Evolutionary conservation across 2,797 vertebrate species (phyloP).

Genomic region (Acrossocheilus fasciatus): DNA sequence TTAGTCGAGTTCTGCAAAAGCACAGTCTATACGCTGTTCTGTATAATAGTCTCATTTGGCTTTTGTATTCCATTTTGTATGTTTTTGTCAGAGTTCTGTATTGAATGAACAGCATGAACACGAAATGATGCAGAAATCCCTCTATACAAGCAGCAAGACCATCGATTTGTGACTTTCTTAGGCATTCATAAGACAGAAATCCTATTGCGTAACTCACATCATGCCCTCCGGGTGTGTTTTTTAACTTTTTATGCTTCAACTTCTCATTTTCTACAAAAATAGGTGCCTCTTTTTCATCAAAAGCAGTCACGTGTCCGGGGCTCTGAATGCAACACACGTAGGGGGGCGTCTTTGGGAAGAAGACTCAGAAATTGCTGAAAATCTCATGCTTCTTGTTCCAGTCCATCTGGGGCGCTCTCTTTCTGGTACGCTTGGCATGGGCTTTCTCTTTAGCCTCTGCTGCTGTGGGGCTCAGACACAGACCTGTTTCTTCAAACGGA

Average conservation of each 20-base stretch:
- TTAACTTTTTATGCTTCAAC: slow-evolving; percentile 49
- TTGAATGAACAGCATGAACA: background rate
- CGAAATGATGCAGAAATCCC: background rate
- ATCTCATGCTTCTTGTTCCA: slow-evolving; percentile 97
- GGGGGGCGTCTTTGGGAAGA: slow-evolving; percentile 2
- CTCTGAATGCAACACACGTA: slow-evolving; percentile 26
- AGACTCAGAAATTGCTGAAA: slow-evolving; percentile 95
- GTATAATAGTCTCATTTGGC: slow-evolving; percentile 11
- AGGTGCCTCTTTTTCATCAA: slow-evolving; percentile 59
- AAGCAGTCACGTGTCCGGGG: slow-evolving; percentile 42
- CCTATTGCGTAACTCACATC: background rate
- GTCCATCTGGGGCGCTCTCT: slow-evolving; percentile 95
- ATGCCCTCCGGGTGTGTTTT: slow-evolving; percentile 36
- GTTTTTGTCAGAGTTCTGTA: background rate
- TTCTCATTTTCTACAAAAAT: slow-evolving; percentile 74
- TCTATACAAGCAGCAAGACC: background rate
- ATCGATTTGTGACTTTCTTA: background rate
- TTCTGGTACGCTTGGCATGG: slow-evolving; percentile 90
- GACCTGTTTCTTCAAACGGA: slow-evolving; percentile 91
- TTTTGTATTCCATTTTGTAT: background rate
- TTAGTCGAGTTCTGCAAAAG: background rate
- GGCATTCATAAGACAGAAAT: background rate
- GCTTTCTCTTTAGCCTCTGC: slow-evolving; percentile 95
- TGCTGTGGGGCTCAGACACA: slow-evolving; percentile 90
- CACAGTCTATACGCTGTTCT: background rate